Conservation (phyloP, 2,888 invertebrate species). For the Ornithoptera priamus region DNA sequence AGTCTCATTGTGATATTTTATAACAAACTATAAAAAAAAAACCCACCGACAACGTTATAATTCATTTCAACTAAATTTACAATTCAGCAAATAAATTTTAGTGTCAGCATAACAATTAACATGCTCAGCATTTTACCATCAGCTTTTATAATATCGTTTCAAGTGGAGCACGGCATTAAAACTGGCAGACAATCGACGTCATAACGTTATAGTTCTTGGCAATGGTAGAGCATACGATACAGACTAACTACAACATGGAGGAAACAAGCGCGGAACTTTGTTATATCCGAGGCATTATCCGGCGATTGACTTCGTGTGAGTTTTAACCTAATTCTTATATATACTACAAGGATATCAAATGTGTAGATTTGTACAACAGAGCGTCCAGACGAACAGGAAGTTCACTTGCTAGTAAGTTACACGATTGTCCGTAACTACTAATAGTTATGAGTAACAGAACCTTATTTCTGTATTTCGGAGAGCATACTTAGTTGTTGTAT, state of each 20-base stretch:
- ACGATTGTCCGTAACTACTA: no score
- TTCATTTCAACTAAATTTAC: neutral
- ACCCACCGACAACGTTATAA: neutral
- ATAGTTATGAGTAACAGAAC: no score
- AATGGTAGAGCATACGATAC: slow-evolving; percentile 1
- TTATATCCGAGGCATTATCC: neutral
- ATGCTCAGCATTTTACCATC: slow-evolving; percentile 14
- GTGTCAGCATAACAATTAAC: slow-evolving; percentile 11
- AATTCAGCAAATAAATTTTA: slow-evolving; percentile 1
- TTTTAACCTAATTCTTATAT: neutral
- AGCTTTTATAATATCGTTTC: slow-evolving; percentile 7
- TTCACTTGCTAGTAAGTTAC: no score
- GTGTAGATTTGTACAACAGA: neutral
- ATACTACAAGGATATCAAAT: neutral
- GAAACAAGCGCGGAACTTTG: slow-evolving; percentile 5
- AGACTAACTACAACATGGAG: slow-evolving; percentile 5
- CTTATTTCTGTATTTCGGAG: no score
- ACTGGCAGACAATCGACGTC: slow-evolving; percentile 13
- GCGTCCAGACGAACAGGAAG: no score
- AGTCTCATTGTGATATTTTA: neutral
- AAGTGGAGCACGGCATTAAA: slow-evolving; percentile 13
- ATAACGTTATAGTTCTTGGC: slow-evolving; percentile 17
- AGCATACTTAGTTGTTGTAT: no score
- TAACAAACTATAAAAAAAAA: neutral
- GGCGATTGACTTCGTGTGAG: neutral